Conservation (phyloP, 1,140 invertebrate genomes). For the Scylla paramamosain region DNA sequence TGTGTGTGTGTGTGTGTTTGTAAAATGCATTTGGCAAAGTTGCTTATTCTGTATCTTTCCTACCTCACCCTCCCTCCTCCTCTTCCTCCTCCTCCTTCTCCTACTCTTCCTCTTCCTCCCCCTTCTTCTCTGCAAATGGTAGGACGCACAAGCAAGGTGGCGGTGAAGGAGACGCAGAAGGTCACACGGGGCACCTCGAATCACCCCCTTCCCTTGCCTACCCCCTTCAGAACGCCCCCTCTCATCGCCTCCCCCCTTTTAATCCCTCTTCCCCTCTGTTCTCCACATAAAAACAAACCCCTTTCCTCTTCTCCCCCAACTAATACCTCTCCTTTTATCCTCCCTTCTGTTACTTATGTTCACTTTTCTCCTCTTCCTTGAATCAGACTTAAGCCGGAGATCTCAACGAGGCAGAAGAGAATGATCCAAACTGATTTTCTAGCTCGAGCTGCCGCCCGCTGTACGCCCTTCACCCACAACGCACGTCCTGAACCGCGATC, state of each 20-base stretch:
- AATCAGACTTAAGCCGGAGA: not conserved
- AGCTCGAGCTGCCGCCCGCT: not conserved
- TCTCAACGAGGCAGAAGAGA: not conserved
- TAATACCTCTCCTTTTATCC: too few relatives aligned
- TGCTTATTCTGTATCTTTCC: not conserved
- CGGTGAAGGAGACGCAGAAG: slow-evolving; percentile 9
- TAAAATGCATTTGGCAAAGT: not conserved
- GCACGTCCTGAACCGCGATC: too few relatives aligned
- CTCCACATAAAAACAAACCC: not conserved
- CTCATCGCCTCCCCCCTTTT: not conserved
- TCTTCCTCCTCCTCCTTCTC: too few relatives aligned
- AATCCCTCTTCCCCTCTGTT: too few relatives aligned
- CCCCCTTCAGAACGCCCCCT: not conserved
- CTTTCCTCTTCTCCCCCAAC: not conserved
- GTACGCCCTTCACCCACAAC: not conserved
- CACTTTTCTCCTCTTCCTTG: not conserved
- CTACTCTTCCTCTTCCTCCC: not conserved
- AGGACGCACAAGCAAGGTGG: not conserved
- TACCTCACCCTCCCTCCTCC: not conserved
- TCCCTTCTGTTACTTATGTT: too few relatives aligned
- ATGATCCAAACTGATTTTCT: not conserved
- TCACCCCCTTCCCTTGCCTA: not conserved
- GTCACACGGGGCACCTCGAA: not conserved
- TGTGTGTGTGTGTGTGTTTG: not conserved
- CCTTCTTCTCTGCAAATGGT: not conserved